Evolutionary conservation across 2,888 invertebrate species (phyloP).

Genomic region (Acleris emargana): DNA sequence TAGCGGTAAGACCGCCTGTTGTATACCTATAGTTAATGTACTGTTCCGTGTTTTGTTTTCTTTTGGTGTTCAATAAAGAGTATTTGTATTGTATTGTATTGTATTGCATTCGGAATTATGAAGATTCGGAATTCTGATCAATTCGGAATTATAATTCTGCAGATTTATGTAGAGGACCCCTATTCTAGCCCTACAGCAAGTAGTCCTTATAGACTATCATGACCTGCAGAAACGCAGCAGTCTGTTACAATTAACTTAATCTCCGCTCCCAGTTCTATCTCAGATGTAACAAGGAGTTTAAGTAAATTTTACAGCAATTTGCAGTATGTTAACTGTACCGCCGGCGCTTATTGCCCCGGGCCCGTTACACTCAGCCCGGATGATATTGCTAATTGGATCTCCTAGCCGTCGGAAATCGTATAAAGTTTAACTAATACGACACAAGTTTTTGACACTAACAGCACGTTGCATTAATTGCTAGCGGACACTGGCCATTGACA

Average conservation of each 20-base stretch:
- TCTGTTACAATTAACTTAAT: constrained; percentile 53
- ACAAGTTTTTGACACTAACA: constrained; percentile 54
- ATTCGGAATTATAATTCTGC: no score
- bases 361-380: constrained; percentile 69
- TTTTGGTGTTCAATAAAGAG: no score
- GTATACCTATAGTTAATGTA: no score
- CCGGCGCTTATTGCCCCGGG: constrained; percentile 63
- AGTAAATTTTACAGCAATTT: constrained; percentile 76
- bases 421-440: constrained; percentile 73
- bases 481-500: constrained; percentile 19
- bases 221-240: constrained; percentile 36
- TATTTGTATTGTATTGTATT: no score
- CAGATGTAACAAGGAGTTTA: constrained; percentile 59
- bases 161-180: no score
- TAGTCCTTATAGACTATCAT: constrained; percentile 1
- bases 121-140: no score
- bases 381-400: constrained; percentile 81
- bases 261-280: constrained; percentile 51
- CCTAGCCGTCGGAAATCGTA: constrained; percentile 74
- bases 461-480: constrained; percentile 23
- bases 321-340: constrained; percentile 71
- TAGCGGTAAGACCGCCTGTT: no score
- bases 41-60: no score
- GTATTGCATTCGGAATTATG: no score
- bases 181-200: neutral